Evolutionary conservation across 37 sponge, comb jelly and placozoan species (phyloP), one percentile per base, ranked within the genome.

Genomic region (Agelas oroides): DNA sequence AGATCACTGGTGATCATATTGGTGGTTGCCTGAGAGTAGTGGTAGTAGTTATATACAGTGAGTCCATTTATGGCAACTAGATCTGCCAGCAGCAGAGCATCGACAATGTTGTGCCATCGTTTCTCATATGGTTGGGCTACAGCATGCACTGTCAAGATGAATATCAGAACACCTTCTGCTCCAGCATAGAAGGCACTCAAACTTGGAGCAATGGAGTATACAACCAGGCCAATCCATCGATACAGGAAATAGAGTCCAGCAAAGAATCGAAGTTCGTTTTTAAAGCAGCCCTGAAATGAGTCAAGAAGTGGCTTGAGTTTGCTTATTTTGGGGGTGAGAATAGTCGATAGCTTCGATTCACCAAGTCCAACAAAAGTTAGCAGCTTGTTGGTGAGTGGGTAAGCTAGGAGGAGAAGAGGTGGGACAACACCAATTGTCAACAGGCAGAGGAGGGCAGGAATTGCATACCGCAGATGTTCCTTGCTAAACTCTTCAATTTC

Each of bases 211-310:
- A 38, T n/a, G 13, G 56, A 28, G 31, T 64, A 69, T 0, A 80
- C 28, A 21, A 39, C 0, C 21, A 64, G 53, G 15, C 55, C 67
- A 3, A 68, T 61, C 24, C 56, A 34, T 1, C 70, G 59, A 69
- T 85, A 85, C 27, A 85, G 20, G 30, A 85, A 77, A 62, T 85
- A 85, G 17, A 85, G 52, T 55, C 86, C 86, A 24, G 86, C 86
- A 77, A 85, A 85, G 71, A 74, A 85, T 0, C 78, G 68, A 34
- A 65, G 59, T 33, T 85, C 53, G 38, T 85, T 78, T 68, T 77
- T 76, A 61, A 85, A 85, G 40, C 70, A 57, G 23, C 78, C 67
- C 39, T 77, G 77, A 34, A 85, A 85, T 13, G 69, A 57, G 38
- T 85, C 86, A 5, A 76, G 54, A 30, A 85, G 61, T 30, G 86